These are phyloP conservation scores for Carassius carassius DNA, from an alignment of 2,113 vertebrate genomes.

Conservation along the genomic window DNA sequence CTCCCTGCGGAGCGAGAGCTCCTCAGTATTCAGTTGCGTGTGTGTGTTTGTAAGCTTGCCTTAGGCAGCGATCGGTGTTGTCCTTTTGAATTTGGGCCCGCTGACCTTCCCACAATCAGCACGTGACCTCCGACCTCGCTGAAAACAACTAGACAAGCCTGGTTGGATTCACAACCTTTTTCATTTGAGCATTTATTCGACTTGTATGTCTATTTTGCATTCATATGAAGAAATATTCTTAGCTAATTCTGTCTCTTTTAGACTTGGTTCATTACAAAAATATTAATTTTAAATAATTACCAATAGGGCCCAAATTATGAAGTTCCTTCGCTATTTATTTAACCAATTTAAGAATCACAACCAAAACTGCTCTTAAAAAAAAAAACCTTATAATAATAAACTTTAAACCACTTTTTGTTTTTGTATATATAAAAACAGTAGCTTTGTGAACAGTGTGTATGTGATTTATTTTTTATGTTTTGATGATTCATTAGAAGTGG, in stretches of 20 bases:
- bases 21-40: conserved; percentile 53
- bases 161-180: background rate
- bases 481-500: no score
- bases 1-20: conserved; percentile 61
- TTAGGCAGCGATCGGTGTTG: background rate
- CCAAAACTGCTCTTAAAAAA: no score
- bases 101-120: background rate
- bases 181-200: background rate
- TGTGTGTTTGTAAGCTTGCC: background rate
- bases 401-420: no score
- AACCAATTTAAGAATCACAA: no score
- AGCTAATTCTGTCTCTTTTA: background rate
- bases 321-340: no score
- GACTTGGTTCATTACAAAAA: background rate
- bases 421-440: no score
- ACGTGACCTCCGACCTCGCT: conserved; percentile 28
- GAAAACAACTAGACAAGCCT: background rate
- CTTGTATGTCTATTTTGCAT: background rate
- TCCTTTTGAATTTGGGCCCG: background rate
- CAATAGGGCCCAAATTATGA: background rate
- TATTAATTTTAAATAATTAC: background rate
- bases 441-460: no score
- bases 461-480: no score
- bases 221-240: background rate
- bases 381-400: no score